Evolutionary conservation across 2,888 invertebrate species (phyloP), one percentile per base, ranked within the genome.

Genomic region (Platypus cylindrus): DNA sequence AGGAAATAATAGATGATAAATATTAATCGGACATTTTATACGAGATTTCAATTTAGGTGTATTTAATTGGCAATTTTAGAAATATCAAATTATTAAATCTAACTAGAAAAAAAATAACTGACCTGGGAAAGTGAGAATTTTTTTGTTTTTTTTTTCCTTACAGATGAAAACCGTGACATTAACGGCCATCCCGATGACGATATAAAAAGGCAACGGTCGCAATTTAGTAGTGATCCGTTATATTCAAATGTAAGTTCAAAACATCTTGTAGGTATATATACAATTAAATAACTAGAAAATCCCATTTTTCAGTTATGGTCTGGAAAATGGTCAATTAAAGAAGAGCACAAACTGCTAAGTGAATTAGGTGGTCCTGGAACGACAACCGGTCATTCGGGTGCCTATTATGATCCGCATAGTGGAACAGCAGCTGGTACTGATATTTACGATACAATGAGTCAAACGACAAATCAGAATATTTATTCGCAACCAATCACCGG

Each of bases 311-410:
- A 81, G 81, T 69, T 82, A 44, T 86, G 86, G 71, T 81, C 87
- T 45, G 75, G 76, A 44, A 89, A 89, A 67, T 87, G 87, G 87
- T 83, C 82, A 62, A 78, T 87, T 56, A 87, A 89, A 62, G 87
- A 89, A 62, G 86, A 87, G 58, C 85, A 86, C 66, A 87, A 87
- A 64, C 64, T 87, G 32, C 65, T 87, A 44, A 84, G 84, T 30
- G 87, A 87, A 60, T 68, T 87, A 29, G 82, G 83, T 17, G 71
- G 71, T 45, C 64, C 69, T 23, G 68, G 68, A 31, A 67, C 64
- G 12, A 67, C 64, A n/a, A 61, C 63, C 15, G 60, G 62, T 18
- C 62, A 63, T 16, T 59, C 52, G 40, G 51, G 56, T 45, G 64
- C 62, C 29, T 70, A 69, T 52, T 71, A 78, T 26, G 78, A 78